Evolutionary conservation across 2,797 vertebrate species (phyloP), one percentile per base, ranked within the genome.

Genomic region (Mormyrus hasselquistii): DNA sequence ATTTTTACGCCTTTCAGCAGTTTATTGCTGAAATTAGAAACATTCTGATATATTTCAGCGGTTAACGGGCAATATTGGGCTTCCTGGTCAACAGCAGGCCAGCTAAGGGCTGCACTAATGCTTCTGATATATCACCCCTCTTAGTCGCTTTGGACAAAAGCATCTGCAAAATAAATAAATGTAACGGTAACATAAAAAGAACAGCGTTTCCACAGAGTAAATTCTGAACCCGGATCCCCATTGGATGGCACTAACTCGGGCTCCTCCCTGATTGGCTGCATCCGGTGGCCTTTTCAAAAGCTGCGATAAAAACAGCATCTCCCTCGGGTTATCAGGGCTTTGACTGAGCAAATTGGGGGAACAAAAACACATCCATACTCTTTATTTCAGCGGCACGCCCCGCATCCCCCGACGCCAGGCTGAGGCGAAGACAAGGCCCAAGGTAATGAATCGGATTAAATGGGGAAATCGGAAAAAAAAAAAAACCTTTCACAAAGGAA

Each of bases 381-480:
- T 94, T 94, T 92, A 88, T 88, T 88, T 83, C 76, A 83, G 14
- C 34, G 16, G 7, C 88, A 22, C 5, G 53, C 88, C 95, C 95
- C 95, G 93, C 95, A 93, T 94, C 93, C 91, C 90, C 92, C 93
- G 94, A 95, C 94, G 93, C 94, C 92, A 89, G 91, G 90, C 62
- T 86, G 90, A 91, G 85, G 89, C 88, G 91, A 91, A 89, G 91
- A 91, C 73, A 69, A 93, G 89, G 50, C 90, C 90, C 65, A 3
- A 91, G 93, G 92, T 95, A 96, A 96, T 95, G 94, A 95, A 96
- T 94, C 95, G 93, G 94, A 96, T 96, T 96, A 96, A 95, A 95
- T 92, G 93, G 93, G 93, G 93, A 92, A 92, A 92, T 91, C 92
- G 92, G 57, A 5, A n/a, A 92, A 94, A 93, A 93, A 93, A 91